Evolutionary conservation across 2,888 invertebrate species (phyloP).

Genomic region (Nymphalis polychloros): DNA sequence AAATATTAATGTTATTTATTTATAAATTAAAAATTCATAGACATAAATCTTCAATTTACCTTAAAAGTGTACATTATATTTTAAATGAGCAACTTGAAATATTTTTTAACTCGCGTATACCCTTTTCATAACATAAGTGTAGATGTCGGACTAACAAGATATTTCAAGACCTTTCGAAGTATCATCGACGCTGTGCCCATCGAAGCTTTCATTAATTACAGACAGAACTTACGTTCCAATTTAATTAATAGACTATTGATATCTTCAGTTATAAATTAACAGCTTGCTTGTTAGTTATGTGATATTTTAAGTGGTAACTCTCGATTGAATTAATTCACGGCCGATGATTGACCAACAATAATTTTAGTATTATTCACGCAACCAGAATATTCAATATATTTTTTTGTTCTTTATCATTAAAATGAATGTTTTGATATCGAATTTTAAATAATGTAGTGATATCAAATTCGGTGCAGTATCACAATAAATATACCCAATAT

Average conservation of each 20-base stretch:
- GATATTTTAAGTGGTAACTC: constrained; percentile 14
- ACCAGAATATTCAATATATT: not conserved
- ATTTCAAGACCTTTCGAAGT: constrained; percentile 47
- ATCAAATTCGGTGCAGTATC: too few species aligned
- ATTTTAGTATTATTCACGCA: not conserved
- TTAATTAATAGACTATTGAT: constrained; percentile 53
- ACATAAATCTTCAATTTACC: too few species aligned
- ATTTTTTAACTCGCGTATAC: constrained; percentile 1
- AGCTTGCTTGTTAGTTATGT: constrained; percentile 18
- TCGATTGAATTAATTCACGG: not conserved
- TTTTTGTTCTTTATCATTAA: not conserved
- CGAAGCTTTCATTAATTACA: constrained; percentile 57
- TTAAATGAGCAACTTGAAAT: constrained; percentile 1
- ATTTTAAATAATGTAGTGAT: too few species aligned
- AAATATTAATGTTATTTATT: too few species aligned
- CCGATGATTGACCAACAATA: not conserved
- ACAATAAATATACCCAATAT: too few species aligned
- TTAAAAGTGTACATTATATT: too few species aligned
- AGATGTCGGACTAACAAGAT: constrained; percentile 45
- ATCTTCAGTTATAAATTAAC: constrained; percentile 22
- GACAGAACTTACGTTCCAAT: constrained; percentile 50
- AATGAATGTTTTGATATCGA: too few species aligned
- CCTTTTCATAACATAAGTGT: constrained; percentile 10
- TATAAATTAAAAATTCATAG: too few species aligned
- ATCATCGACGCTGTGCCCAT: constrained; percentile 47